Base-by-base conservation (phyloP, 2,113 vertebrate genomes). In the Heterotis niloticus region DNA sequence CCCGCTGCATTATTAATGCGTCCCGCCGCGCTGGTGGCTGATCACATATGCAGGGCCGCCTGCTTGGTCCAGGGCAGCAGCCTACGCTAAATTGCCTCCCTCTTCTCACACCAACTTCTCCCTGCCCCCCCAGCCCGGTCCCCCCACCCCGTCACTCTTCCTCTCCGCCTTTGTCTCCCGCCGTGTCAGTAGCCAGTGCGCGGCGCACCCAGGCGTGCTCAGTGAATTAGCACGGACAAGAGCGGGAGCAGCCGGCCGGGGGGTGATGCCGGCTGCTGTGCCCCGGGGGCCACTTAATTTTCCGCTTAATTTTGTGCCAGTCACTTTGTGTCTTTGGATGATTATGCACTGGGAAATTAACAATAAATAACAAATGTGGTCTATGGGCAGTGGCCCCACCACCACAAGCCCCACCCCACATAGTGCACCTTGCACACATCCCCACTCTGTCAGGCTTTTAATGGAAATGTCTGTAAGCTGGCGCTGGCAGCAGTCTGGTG, bases 351-450 rank as follows among this genome's bases (percentile, higher is more conserved):
- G 93, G 95, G 94, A 98, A 98, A 98, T 98, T 99, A 99, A 98
- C 98, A 99, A 99, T 99, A 98, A 99, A 99, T 99, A 99, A 99
- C 96, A 99, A 98, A 99, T 98, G 97, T 95, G 94, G 94, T 96
- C 90, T 88, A 24, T 29, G 54, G 28, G 14, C 60, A 44, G 91
- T 92, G 90, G 88, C 87, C 85, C 88, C 81, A 79, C 85, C 85
- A 83, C 81, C 74, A 78, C 78, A 73, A 77, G 60, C 73, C 91
- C 90, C 90, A 88, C 9, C 44, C 52, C 51, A 54, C 81, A 62
- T 69, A 82, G 78, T 72, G 78, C 81, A 80, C 82, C 57, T 62
- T 59, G 29, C 16, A 13, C 87, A 86, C 78, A 79, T 59, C 26
- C 28, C 26, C 57, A 28, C 76, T 68, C 86, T 91, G 88, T 90